These are phyloP conservation scores for Chrysolina oricalcia DNA, from an alignment of 2,888 invertebrate genomes.

Conservation along the genomic window DNA sequence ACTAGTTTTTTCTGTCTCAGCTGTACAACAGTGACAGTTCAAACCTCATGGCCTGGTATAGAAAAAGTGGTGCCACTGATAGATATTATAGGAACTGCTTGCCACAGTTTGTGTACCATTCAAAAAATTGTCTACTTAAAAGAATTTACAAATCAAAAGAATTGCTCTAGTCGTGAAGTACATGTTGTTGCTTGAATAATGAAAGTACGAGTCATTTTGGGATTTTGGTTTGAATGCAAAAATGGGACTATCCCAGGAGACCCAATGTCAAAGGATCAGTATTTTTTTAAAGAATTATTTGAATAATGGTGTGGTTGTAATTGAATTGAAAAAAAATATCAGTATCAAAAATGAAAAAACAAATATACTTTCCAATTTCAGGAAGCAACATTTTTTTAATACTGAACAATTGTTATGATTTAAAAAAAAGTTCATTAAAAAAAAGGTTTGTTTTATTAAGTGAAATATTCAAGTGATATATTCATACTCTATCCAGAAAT, in stretches of 20 bases:
- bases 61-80: background rate
- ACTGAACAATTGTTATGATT: too few species aligned
- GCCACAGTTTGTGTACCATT: conserved; percentile 35
- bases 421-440: too few species aligned
- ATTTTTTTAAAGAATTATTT: background rate
- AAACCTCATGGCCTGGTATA: background rate
- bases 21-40: too few species aligned
- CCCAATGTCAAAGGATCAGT: background rate
- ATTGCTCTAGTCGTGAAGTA: conserved; percentile 41
- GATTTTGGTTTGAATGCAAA: background rate
- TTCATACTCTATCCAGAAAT: too few species aligned
- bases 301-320: background rate
- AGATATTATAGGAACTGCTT: conserved; percentile 38
- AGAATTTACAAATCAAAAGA: conserved; percentile 43
- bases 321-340: too few species aligned
- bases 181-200: conserved; percentile 39
- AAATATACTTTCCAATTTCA: too few species aligned
- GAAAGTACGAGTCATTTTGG: background rate
- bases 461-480: too few species aligned
- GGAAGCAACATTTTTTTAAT: too few species aligned
- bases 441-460: too few species aligned
- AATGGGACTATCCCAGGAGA: too few species aligned
- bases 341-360: too few species aligned
- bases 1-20: too few species aligned
- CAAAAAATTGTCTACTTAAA: conserved; percentile 36